Evolutionary conservation across 1,140 invertebrate genomes (phyloP), one percentile per base, ranked within the genome.

Genomic region (Notospermus geniculatus): DNA sequence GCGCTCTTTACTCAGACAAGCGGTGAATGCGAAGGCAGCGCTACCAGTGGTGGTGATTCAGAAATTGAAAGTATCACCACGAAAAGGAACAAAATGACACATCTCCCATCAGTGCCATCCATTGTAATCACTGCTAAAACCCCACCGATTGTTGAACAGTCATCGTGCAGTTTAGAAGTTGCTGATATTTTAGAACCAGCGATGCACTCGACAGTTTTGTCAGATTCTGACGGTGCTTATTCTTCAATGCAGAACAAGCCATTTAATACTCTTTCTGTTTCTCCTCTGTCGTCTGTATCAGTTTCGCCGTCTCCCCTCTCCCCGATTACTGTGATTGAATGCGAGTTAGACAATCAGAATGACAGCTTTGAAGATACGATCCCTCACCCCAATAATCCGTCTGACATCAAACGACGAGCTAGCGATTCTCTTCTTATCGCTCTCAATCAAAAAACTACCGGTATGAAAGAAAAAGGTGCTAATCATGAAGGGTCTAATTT

Each of bases 301-400:
- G 25, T 66, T 9, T 75, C 74, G 17, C 76, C 74, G 39, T 63
- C 66, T 17, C 63, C 69, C 0, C 60, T 68, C 32, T 75, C 73
- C 0, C 76, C 76, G 17, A 63, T 78, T 1, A 78, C 76, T 9
- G 76, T 78, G 11, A 78, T 78, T 19, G 76, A 78, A 45, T 68
- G 70, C 27, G 19, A 50, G n/a, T 56, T 78, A 4, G 76, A 78
- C 59, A 78, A 78, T 60, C 69, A 70, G 53, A 71, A 71, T 54
- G 76, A 78, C 56, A 71, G 69, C 45, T 22, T 25, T 19, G 54
- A 55, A 7, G 54, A 28, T 55, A 32, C 29, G 5, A 9, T n/a
- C 25, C 4, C 4, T 27, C n/a, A 50, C 9, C n/a, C n/a, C n/a
- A n/a, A 50, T 7, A 27, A 5, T 50, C n/a, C 4, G 4, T 27